Conservation (phyloP, 2,797 vertebrate species). For the Bovichtus diacanthus region DNA sequence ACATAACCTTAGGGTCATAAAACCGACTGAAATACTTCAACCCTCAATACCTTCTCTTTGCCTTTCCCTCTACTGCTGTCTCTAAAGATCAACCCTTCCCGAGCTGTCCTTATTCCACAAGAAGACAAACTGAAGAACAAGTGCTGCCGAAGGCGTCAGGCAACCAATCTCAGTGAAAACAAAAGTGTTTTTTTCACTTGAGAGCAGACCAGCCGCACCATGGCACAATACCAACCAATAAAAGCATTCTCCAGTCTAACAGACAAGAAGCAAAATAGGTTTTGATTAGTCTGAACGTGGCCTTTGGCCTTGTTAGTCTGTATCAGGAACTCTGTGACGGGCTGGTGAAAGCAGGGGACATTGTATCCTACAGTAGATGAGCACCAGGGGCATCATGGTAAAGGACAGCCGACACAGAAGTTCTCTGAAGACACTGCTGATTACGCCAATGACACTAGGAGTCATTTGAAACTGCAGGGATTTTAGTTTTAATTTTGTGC, state of each 20-base stretch:
- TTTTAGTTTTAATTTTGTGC: background rate
- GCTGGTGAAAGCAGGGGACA: conserved; percentile 29
- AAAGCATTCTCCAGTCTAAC: conserved; percentile 24
- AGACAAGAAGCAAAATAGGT: conserved; percentile 51
- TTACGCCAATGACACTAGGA: background rate
- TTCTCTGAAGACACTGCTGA: background rate
- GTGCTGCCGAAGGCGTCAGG: conserved; percentile 16
- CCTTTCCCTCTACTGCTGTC: background rate
- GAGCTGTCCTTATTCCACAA: background rate
- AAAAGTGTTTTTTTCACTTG: background rate
- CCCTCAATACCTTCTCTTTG: background rate
- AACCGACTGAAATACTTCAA: background rate
- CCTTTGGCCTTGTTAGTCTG: conserved; percentile 56
- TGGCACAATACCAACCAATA: conserved; percentile 10
- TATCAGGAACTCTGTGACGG: conserved; percentile 51
- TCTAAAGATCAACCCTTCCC: conserved; percentile 19
- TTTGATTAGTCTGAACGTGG: conserved; percentile 54
- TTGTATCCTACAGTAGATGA: conserved; percentile 14
- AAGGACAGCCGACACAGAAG: conserved; percentile 1
- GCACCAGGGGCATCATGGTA: background rate
- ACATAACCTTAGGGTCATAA: background rate
- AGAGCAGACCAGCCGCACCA: conserved; percentile 7
- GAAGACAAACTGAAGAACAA: conserved; percentile 4
- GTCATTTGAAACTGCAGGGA: conserved; percentile 3
- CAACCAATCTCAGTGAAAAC: conserved; percentile 34